Conservation (phyloP, 2,113 vertebrate species). For the Trichechus manatus region DNA sequence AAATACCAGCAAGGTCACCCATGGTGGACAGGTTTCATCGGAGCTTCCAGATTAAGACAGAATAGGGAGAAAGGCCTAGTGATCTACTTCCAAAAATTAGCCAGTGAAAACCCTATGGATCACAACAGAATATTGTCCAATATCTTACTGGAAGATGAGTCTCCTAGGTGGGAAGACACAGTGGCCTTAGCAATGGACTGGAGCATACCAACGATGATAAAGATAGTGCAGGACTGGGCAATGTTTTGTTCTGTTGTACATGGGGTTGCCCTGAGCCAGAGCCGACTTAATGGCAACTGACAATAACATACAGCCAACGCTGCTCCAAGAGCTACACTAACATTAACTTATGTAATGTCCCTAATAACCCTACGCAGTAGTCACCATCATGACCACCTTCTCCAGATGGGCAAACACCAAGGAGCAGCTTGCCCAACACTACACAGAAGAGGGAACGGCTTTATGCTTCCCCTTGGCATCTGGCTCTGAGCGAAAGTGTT, state of each 20-base stretch:
- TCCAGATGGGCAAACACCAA: background rate
- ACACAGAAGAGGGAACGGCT: background rate
- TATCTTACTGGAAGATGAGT: background rate
- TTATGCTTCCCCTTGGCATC: fast-evolving
- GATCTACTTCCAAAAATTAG: background rate
- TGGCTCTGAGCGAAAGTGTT: background rate
- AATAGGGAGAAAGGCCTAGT: background rate
- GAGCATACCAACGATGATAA: background rate
- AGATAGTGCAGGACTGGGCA: background rate
- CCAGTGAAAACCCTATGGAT: background rate
- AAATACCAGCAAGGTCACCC: background rate
- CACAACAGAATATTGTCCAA: background rate
- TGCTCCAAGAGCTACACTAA: fast-evolving
- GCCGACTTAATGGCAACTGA: background rate
- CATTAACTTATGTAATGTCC: too few species aligned
- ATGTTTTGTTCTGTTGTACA: background rate
- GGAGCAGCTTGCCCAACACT: background rate
- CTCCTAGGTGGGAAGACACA: background rate
- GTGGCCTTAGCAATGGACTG: background rate
- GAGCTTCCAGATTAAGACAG: background rate
- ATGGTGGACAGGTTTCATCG: background rate
- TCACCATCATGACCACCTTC: background rate
- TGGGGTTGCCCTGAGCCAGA: background rate
- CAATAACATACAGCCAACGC: background rate
- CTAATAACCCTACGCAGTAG: too few species aligned